A percentile compares a stretch with the other conserved stretches of the same genome.
These are phyloP conservation scores for Cryptoprocta ferox DNA, from an alignment of 2,797 vertebrate genomes.

Conservation along the genomic window DNA sequence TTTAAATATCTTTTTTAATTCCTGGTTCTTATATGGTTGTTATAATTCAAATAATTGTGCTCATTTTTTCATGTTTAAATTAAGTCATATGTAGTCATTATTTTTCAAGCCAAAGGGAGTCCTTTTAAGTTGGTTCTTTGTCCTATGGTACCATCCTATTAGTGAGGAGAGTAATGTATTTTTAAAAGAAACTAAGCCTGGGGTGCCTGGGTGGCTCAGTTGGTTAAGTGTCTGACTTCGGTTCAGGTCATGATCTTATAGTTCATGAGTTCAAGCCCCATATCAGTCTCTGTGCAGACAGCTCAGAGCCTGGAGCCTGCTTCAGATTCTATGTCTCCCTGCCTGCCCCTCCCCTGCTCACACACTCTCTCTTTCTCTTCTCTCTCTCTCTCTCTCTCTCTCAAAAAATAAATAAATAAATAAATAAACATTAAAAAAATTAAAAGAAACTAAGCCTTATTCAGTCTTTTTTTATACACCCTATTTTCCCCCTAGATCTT, in stretches of 20 bases:
- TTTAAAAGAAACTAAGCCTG: not conserved
- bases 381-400: not conserved
- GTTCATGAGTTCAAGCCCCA: no score
- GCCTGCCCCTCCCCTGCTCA: not conserved
- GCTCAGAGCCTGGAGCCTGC: no score
- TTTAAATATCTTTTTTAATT: not conserved
- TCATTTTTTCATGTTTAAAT: slow-evolving; percentile 24
- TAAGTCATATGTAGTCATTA: not conserved
- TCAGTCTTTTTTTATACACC: not conserved
- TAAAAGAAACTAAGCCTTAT: not conserved
- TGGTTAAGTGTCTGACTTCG: no score
- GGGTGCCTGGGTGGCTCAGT: no score
- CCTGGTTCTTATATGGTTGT: not conserved
- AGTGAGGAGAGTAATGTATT: not conserved
- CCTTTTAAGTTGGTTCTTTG: not conserved
- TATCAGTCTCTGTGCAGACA: fast-evolving
- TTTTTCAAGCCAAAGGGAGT: not conserved
- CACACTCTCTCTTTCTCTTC: not conserved
- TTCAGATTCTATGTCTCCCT: no score
- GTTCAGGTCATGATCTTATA: no score
- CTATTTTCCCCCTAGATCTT: not conserved
- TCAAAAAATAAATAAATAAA: no score
- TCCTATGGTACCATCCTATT: not conserved
- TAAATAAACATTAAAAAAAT: not conserved
- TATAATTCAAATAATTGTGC: not conserved